Percentiles rank a stretch among this genome's conserved stretches.
phyloP scores from a whole-genome alignment of 2,888 invertebrate genomes.

The Oscheius sp. region DNA sequence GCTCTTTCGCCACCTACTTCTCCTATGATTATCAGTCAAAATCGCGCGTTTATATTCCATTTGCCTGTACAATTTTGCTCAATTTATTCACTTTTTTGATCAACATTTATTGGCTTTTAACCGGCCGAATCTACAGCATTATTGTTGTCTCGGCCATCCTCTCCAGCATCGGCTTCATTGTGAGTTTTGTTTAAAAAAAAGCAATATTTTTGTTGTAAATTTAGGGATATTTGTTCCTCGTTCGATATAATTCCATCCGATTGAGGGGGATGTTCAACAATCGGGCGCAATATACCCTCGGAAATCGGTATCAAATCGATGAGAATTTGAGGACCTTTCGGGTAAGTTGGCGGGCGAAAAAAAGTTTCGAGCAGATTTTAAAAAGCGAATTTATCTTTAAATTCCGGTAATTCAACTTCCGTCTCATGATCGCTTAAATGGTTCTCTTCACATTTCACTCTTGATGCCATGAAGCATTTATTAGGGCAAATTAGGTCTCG shows the following conservation, averaged over 20 bases:
- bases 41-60: background rate
- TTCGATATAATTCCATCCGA: background rate
- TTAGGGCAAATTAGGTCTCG: too few relatives aligned
- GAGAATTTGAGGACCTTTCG: conserved; percentile 8
- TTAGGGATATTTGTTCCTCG: conserved; percentile 9
- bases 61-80: conserved; percentile 6
- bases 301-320: conserved; percentile 2
- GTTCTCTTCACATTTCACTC: too few relatives aligned
- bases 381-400: too few relatives aligned
- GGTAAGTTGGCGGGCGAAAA: too few relatives aligned
- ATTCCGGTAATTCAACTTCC: too few relatives aligned
- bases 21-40: conserved; percentile 9
- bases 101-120: conserved; percentile 8
- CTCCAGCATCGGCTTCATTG: background rate
- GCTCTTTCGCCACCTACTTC: conserved; percentile 3
- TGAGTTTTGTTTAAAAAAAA: background rate
- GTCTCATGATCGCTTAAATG: too few relatives aligned
- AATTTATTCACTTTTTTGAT: conserved; percentile 7
- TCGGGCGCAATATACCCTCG: background rate
- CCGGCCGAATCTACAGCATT: background rate
- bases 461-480: too few relatives aligned
- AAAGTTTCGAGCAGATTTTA: too few relatives aligned
- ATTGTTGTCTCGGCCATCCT: background rate
- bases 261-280: background rate
- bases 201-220: background rate